Evolutionary conservation across 2,113 vertebrate species (phyloP).

Genomic region (Stercorarius parasiticus): DNA sequence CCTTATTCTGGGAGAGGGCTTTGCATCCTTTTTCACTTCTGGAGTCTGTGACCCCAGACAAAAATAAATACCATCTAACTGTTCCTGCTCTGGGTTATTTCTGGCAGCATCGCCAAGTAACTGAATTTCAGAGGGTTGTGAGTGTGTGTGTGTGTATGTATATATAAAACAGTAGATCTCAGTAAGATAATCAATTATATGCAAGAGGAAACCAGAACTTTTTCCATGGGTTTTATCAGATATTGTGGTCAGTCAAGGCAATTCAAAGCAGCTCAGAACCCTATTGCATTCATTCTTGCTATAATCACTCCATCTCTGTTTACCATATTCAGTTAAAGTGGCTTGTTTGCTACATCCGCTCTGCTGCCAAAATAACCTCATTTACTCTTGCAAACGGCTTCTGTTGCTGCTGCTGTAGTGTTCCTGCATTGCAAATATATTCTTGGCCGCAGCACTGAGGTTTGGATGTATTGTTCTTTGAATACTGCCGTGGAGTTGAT

Average conservation of each 20-base stretch:
- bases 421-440: conserved; percentile 23
- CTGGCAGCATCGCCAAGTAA: conserved; percentile 65
- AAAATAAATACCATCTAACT: conserved; percentile 61
- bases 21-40: conserved; percentile 46
- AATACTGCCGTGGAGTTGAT: conserved; percentile 17
- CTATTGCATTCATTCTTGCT: conserved; percentile 79
- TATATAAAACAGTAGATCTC: conserved; percentile 76
- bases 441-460: conserved; percentile 47
- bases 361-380: conserved; percentile 80
- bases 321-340: conserved; percentile 88
- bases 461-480: conserved; percentile 50
- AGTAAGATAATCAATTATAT: conserved; percentile 85
- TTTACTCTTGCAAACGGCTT: conserved; percentile 65
- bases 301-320: conserved; percentile 84
- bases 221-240: conserved; percentile 91
- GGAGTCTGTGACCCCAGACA: conserved; percentile 29
- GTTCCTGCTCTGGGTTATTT: conserved; percentile 65
- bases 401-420: conserved; percentile 9
- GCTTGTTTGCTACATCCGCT: conserved; percentile 79
- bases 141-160: conserved; percentile 8
- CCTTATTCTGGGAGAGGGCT: conserved; percentile 36
- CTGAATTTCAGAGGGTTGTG: conserved; percentile 66
- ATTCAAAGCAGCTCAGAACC: conserved; percentile 77
- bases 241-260: conserved; percentile 80
- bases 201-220: conserved; percentile 86